Evolutionary conservation across 2,888 invertebrate genomes (phyloP).

Genomic region (Trichopoda pennipes): DNA sequence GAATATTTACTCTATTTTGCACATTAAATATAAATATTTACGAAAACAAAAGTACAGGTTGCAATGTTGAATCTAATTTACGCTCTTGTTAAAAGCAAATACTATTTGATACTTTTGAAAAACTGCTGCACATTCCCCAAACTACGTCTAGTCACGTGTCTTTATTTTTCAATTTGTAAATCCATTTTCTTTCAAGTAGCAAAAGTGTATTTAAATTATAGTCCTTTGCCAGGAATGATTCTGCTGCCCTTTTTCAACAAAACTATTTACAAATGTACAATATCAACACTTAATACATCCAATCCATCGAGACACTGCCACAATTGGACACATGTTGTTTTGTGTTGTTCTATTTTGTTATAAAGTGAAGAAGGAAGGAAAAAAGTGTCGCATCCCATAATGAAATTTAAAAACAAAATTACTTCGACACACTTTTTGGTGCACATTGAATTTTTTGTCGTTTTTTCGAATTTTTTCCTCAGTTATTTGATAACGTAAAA

Average conservation of each 20-base stretch:
- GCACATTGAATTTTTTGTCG: too few relatives aligned
- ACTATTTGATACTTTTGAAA: neutral
- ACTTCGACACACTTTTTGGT: neutral
- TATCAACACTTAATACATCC: slow-evolving; percentile 8
- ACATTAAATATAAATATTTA: too few relatives aligned
- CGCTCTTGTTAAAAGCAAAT: slow-evolving; percentile 26
- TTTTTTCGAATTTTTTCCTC: neutral
- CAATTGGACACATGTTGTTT: slow-evolving; percentile 8
- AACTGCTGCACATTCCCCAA: slow-evolving; percentile 27
- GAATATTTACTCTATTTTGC: too few relatives aligned
- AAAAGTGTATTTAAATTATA: slow-evolving; percentile 12
- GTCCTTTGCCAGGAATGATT: neutral
- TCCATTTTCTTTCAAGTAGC: slow-evolving; percentile 21
- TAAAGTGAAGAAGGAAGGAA: neutral
- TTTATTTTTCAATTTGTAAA: slow-evolving; percentile 58
- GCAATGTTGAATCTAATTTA: slow-evolving; percentile 11
- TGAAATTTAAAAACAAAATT: slow-evolving; percentile 46
- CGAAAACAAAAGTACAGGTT: too few relatives aligned
- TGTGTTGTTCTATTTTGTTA: slow-evolving; percentile 18
- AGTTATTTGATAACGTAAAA: neutral
- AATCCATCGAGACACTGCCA: slow-evolving; percentile 9
- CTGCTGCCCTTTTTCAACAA: neutral
- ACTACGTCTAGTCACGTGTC: slow-evolving; percentile 58
- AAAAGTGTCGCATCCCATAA: neutral
- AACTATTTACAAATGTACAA: slow-evolving; percentile 8